Base-by-base conservation (phyloP, 2,888 invertebrate species). In the Agriopis aurantiaria region DNA sequence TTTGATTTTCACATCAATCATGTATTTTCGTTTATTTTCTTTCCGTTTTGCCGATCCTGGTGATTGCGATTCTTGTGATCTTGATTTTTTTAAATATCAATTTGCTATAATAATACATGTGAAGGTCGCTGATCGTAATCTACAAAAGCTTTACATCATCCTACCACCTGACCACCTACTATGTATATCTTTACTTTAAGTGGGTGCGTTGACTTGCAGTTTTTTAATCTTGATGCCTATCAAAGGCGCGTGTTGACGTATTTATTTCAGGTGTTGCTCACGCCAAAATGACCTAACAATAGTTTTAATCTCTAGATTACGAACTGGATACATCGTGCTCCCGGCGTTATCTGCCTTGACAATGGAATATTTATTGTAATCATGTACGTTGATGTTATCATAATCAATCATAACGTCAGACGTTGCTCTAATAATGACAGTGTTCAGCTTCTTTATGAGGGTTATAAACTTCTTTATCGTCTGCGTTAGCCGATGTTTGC, bases 291-390 rank as follows among this genome's bases (percentile, higher is more conserved):
- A 62, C 58, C n/a, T 14, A 57, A 49, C 23, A 17, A 40, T 45
- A 23, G 23, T 61, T 1, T 33, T 52, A 49, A 61, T 62, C 23
- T 67, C 59, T n/a, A 63, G 58, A 63, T 64, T 55, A 45, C 17
- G 5, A 57, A 60, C 61, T 69, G 60, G 64, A 46, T 65, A 33
- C 45, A 65, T 43, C 63, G 3, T n/a, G 43, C 10, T 52, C 10
- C 33, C 14, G 17, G 6, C 9, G 0, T 6, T 57, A 66, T 48
- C 55, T 23, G 23, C 17, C 60, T 66, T 71, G 69, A 69, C 78
- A 74, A 68, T 73, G 75, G 77, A 79, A 77, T 76, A 76, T 80
- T 80, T 77, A 72, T 73, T 61, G 55, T 60, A 68, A 64, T 49
- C 6, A 41, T n/a, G 59, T 41, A 52, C 48, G 48, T 53, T 58